Percentiles rank a stretch among this genome's conserved stretches.
These are phyloP conservation scores for Temnothorax curvispinosus DNA, from an alignment of 1,140 invertebrate species.

Conservation along the genomic window DNA sequence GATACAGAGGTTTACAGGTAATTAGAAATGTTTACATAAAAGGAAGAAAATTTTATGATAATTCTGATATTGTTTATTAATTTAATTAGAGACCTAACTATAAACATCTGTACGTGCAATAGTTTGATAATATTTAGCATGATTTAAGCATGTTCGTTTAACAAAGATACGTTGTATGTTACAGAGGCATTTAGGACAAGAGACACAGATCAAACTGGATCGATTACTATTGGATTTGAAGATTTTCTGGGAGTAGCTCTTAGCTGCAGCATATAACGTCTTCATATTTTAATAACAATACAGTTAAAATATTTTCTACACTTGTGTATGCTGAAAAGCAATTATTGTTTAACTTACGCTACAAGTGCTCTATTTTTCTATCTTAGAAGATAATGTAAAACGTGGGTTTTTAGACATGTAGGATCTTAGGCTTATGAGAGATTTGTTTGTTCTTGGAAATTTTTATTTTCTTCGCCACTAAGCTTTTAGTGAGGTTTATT, in stretches of 20 bases:
- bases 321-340: background rate
- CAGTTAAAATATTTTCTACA: background rate
- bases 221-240: slow-evolving; percentile 93
- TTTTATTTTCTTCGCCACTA: background rate
- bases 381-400: slow-evolving; percentile 8
- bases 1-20: slow-evolving; percentile 92
- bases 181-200: slow-evolving; percentile 91
- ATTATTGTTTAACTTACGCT: slow-evolving; percentile 16
- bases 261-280: slow-evolving; percentile 88
- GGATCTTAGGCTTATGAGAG: slow-evolving; percentile 3
- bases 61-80: background rate
- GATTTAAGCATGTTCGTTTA: background rate
- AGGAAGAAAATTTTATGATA: background rate
- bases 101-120: slow-evolving; percentile 12
- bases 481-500: slow-evolving; percentile 35
- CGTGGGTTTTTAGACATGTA: background rate
- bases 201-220: slow-evolving; percentile 91
- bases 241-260: slow-evolving; percentile 93
- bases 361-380: slow-evolving; percentile 31
- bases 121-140: slow-evolving; percentile 12
- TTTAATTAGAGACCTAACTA: background rate
- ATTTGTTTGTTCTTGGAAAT: slow-evolving; percentile 4
- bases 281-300: slow-evolving; percentile 7
- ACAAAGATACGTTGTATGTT: slow-evolving; percentile 66
- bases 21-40: slow-evolving; percentile 6